A percentile compares a stretch with the other conserved stretches of the same genome.
These are phyloP conservation scores for Lasioglossum zephyrum DNA, from an alignment of 2,888 invertebrate species.

Conservation along the genomic window DNA sequence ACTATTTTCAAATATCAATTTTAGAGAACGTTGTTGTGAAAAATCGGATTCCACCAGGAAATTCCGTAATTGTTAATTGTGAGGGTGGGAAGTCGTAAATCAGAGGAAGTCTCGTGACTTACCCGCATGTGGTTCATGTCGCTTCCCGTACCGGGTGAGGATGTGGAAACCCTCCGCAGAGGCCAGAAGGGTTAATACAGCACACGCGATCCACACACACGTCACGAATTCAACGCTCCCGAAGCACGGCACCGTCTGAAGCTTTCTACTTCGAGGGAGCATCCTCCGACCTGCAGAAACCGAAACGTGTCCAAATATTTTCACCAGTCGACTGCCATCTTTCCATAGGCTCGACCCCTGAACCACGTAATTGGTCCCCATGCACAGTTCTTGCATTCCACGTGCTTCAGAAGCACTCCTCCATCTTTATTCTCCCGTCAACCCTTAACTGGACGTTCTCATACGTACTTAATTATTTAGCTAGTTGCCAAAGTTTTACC, in stretches of 20 bases:
- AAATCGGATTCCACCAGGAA: background rate
- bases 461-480: background rate
- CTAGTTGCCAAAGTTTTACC: background rate
- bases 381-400: background rate
- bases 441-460: background rate
- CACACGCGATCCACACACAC: slow-evolving; percentile 75
- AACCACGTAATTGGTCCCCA: background rate
- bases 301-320: slow-evolving; percentile 14
- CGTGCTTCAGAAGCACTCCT: background rate
- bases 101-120: slow-evolving; percentile 40
- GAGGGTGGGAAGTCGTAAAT: background rate
- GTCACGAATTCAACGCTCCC: slow-evolving; percentile 65
- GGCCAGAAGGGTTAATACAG: slow-evolving; percentile 70
- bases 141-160: slow-evolving; percentile 77
- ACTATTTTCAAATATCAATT: background rate
- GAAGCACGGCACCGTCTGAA: slow-evolving; percentile 57
- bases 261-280: slow-evolving; percentile 65
- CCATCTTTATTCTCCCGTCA: background rate
- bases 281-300: slow-evolving; percentile 50
- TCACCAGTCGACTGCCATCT: background rate
- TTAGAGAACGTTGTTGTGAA: background rate
- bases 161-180: slow-evolving; percentile 74
- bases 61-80: background rate
- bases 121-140: slow-evolving; percentile 70
- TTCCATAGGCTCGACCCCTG: background rate